Conservation (phyloP, 1,140 invertebrate species). For the Bombyx mori region ASM3026992v2 NC_085114.1:8405501-8406000, state of each 20-base stretch:
- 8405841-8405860: slow-evolving; percentile 31
- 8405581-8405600: slow-evolving; percentile 14
- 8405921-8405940: slow-evolving; percentile 9
- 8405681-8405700: slow-evolving; percentile 19
- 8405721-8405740: slow-evolving; percentile 14
- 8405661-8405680: slow-evolving; percentile 18
- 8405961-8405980: too few relatives aligned
- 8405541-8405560: too few relatives aligned
- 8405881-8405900: slow-evolving; percentile 19
- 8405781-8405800: slow-evolving; percentile 10
- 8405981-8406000: too few relatives aligned
- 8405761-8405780: slow-evolving; percentile 14
- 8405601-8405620: slow-evolving; percentile 26
- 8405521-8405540: too few relatives aligned
- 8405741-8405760: slow-evolving; percentile 11
- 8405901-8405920: too few relatives aligned
- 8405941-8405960: slow-evolving; percentile 26
- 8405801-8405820: slow-evolving; percentile 10
- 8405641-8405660: slow-evolving; percentile 19
- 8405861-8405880: slow-evolving; percentile 36
- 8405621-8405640: slow-evolving; percentile 22
- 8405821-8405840: slow-evolving; percentile 21
- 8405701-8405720: slow-evolving; percentile 17
- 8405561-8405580: not conserved
- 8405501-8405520: too few relatives aligned